These are phyloP conservation scores for Thamnophis sirtalis DNA, from an alignment of 2,113 vertebrate species.

Conservation along the genomic window DNA sequence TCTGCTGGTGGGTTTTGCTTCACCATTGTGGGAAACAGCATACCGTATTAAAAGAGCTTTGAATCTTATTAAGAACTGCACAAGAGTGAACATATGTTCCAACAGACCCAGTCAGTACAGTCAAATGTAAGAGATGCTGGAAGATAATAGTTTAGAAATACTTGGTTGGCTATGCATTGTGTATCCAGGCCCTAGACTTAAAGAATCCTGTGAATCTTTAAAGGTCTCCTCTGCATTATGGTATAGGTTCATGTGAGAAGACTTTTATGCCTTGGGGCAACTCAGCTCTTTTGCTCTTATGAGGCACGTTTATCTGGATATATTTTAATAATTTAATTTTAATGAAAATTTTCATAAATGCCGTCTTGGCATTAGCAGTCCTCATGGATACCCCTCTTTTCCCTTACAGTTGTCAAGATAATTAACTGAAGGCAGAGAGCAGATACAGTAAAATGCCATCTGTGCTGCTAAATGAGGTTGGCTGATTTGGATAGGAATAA, in stretches of 20 bases:
- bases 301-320: conserved; percentile 23
- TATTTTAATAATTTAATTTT: background rate
- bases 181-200: background rate
- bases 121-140: background rate
- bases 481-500: conserved; percentile 8
- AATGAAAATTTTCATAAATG: conserved; percentile 19
- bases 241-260: background rate
- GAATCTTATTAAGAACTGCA: background rate
- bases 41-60: background rate
- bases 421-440: background rate
- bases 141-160: background rate
- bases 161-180: background rate
- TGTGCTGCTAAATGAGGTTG: conserved; percentile 24
- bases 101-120: background rate
- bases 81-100: background rate
- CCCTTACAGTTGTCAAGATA: conserved; percentile 13
- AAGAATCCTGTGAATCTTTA: background rate
- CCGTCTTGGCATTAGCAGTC: conserved; percentile 14
- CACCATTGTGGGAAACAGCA: background rate
- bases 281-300: background rate
- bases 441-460: background rate
- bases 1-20: background rate
- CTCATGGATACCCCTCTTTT: conserved; percentile 12
- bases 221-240: background rate
- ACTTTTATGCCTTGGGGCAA: background rate